Percentiles rank a stretch among this genome's conserved stretches.
phyloP scores from a whole-genome alignment of 1,140 invertebrate species.

The Brachionus rotundiformis region DNA sequence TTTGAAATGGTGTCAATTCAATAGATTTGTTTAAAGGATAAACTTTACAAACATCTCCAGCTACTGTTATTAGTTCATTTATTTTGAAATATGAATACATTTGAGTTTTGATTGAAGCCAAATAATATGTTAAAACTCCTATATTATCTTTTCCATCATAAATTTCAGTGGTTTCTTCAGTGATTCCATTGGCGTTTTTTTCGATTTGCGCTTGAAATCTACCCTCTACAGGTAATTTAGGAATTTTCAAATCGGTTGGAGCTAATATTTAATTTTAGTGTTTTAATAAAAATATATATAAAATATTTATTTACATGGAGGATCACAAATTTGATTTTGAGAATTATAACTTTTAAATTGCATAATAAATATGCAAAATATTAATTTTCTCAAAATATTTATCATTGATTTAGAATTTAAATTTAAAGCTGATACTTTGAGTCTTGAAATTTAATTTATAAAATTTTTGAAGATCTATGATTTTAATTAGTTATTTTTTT shows the following conservation, averaged over 20 bases:
- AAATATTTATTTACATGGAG: neutral
- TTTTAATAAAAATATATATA: neutral
- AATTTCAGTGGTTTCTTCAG: conserved; percentile 26
- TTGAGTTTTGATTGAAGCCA: conserved; percentile 13
- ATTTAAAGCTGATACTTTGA: neutral
- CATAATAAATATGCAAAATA: neutral
- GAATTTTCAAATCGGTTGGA: neutral
- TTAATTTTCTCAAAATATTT: neutral
- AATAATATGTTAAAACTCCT: conserved; percentile 5
- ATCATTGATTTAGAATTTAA: neutral
- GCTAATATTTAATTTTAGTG: neutral
- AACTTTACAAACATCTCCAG: conserved; percentile 40
- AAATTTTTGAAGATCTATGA: neutral
- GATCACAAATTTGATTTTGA: neutral
- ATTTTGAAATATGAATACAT: conserved; percentile 14
- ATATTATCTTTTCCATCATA: neutral
- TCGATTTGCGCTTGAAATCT: conserved; percentile 17
- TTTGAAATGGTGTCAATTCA: conserved; percentile 35
- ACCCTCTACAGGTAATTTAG: neutral
- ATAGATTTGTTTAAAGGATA: neutral
- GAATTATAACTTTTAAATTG: neutral
- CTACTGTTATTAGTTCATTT: conserved; percentile 16
- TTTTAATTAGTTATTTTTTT: too few relatives aligned
- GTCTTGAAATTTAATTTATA: neutral
- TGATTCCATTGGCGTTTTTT: conserved; percentile 12